Percentiles rank a stretch among this genome's conserved stretches.
Conservation (phyloP, 2,888 invertebrate genomes). For the Apomyelois bistriatella region DNA sequence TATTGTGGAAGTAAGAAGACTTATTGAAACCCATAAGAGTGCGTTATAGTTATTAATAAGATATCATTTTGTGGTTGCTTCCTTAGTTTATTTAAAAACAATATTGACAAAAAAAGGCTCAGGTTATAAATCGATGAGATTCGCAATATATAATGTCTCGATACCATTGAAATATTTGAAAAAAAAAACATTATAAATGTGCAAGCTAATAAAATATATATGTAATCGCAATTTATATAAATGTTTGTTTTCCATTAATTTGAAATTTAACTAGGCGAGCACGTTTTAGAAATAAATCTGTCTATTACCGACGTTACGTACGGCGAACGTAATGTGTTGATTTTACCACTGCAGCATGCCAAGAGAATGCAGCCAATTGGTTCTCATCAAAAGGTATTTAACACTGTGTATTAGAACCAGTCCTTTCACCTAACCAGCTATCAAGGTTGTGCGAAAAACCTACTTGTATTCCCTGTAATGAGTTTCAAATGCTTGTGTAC, state of each 20-base stretch:
- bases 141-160: too few relatives aligned
- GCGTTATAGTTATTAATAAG: too few relatives aligned
- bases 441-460: too few relatives aligned
- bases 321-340: slow-evolving; percentile 41
- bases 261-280: slow-evolving; percentile 11
- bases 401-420: slow-evolving; percentile 18
- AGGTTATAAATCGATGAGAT: too few relatives aligned
- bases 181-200: background rate
- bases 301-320: slow-evolving; percentile 21
- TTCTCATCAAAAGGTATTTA: slow-evolving; percentile 44
- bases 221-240: background rate
- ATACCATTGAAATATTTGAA: too few relatives aligned
- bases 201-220: background rate
- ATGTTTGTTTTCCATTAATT: slow-evolving; percentile 4
- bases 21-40: too few relatives aligned
- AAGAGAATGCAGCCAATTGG: slow-evolving; percentile 42
- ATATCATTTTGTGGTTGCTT: too few relatives aligned
- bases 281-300: slow-evolving; percentile 50
- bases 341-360: slow-evolving; percentile 29
- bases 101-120: too few relatives aligned
- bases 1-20: slow-evolving; percentile 21
- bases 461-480: too few relatives aligned
- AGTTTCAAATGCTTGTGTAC: too few relatives aligned
- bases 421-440: too few relatives aligned
- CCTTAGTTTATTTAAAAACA: too few relatives aligned